Evolutionary conservation across 1,140 invertebrate species (phyloP).

Genomic region (Nephotettix cincticeps): DNA sequence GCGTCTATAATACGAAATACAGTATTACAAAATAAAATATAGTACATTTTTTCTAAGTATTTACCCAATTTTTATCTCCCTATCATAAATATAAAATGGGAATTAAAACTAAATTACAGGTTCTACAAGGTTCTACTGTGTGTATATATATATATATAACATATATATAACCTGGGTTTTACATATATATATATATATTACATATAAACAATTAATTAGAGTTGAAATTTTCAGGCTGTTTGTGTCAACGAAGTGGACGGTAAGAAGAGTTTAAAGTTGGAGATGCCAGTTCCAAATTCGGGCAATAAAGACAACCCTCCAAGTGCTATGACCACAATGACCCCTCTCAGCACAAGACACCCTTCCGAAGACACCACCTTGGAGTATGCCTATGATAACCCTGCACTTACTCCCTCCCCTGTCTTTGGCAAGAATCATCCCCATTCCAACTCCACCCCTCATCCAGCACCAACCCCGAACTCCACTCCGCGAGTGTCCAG

Average conservation of each 20-base stretch:
- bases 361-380: slow-evolving; percentile 66
- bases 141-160: too few relatives aligned
- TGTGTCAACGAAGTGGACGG: slow-evolving; percentile 25
- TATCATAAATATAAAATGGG: too few relatives aligned
- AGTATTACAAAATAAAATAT: too few relatives aligned
- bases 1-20: too few relatives aligned
- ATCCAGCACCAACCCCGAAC: neutral
- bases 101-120: too few relatives aligned
- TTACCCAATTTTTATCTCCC: too few relatives aligned
- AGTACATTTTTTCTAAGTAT: too few relatives aligned
- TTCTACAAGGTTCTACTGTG: too few relatives aligned
- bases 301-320: slow-evolving; percentile 24
- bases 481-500: neutral
- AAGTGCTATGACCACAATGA: slow-evolving; percentile 27
- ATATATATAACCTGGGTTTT: too few relatives aligned
- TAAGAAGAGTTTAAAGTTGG: slow-evolving; percentile 33
- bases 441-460: too few relatives aligned
- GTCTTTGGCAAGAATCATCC: neutral
- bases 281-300: slow-evolving; percentile 20
- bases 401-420: slow-evolving; percentile 59
- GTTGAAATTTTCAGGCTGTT: slow-evolving; percentile 29
- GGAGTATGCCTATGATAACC: slow-evolving; percentile 69
- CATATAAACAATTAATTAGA: too few relatives aligned
- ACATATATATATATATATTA: too few relatives aligned
- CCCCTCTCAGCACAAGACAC: slow-evolving; percentile 30